phyloP scores from a whole-genome alignment of 1,140 invertebrate genomes.

The Bombus cullumanus region DNA sequence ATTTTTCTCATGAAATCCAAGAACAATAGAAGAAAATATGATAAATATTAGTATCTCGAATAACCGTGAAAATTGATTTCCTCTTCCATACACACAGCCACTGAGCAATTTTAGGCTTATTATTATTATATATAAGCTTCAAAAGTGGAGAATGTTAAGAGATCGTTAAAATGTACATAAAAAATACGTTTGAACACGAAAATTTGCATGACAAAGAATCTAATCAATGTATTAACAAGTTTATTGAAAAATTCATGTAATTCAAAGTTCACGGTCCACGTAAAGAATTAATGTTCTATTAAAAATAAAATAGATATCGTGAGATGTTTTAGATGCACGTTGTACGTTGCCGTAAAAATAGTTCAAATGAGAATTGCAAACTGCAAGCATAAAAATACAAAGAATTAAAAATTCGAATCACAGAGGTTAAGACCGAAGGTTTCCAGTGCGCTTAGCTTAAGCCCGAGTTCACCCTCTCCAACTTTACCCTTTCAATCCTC shows the following conservation, averaged over 20 bases:
- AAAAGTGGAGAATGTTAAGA: background rate
- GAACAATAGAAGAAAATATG: background rate
- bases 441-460: background rate
- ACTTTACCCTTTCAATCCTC: background rate
- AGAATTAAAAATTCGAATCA: background rate
- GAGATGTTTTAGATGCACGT: background rate
- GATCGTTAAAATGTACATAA: background rate
- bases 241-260: no score
- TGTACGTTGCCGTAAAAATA: background rate
- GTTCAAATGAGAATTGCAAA: background rate
- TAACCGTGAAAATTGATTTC: background rate
- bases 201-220: no score
- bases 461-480: background rate
- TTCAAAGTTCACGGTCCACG: no score
- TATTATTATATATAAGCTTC: background rate
- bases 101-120: background rate
- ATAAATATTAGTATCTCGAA: background rate
- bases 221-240: no score
- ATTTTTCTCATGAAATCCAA: background rate
- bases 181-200: background rate
- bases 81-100: background rate
- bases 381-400: background rate
- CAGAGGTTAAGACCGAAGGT: no score
- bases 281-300: background rate
- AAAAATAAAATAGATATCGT: background rate